These are phyloP conservation scores for Symphodus melops DNA, from an alignment of 2,113 vertebrate species.

Conservation along the genomic window DNA sequence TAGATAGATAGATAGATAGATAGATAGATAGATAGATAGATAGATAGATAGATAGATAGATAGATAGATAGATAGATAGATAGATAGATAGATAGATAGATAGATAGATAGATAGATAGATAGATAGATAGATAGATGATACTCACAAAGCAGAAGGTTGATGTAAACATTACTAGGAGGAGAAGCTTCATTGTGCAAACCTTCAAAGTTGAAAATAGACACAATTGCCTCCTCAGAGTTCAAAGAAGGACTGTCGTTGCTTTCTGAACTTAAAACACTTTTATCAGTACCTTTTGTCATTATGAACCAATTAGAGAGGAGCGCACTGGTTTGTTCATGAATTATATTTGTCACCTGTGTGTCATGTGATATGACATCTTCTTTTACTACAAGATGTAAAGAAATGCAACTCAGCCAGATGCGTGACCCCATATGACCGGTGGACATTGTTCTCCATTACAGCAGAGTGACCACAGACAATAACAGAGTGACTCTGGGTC, in stretches of 20 bases:
- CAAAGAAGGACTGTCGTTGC: slow-evolving; percentile 28
- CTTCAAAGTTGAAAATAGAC: not conserved
- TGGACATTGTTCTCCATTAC: slow-evolving; percentile 41
- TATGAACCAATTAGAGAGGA: slow-evolving; percentile 68
- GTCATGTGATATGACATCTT: slow-evolving; percentile 58
- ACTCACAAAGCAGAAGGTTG: slow-evolving; percentile 65
- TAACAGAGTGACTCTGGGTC: slow-evolving; percentile 56
- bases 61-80: not conserved
- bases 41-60: slow-evolving; percentile 2
- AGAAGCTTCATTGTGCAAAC: slow-evolving; percentile 69
- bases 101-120: slow-evolving; percentile 2
- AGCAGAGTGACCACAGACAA: slow-evolving; percentile 57
- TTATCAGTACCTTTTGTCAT: slow-evolving; percentile 67
- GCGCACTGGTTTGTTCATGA: slow-evolving; percentile 35
- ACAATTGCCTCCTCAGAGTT: not conserved
- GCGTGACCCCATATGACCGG: slow-evolving; percentile 1
- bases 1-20: not conserved
- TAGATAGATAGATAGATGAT: slow-evolving; percentile 11
- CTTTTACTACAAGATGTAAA: slow-evolving; percentile 22
- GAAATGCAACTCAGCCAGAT: slow-evolving; percentile 9
- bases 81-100: not conserved
- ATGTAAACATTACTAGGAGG: slow-evolving; percentile 50
- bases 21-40: slow-evolving; percentile 3
- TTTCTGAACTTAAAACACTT: slow-evolving; percentile 44
- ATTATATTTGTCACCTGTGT: slow-evolving; percentile 61